Conservation (phyloP, 2,888 invertebrate genomes). For the Temnothorax rugatulus region DNA sequence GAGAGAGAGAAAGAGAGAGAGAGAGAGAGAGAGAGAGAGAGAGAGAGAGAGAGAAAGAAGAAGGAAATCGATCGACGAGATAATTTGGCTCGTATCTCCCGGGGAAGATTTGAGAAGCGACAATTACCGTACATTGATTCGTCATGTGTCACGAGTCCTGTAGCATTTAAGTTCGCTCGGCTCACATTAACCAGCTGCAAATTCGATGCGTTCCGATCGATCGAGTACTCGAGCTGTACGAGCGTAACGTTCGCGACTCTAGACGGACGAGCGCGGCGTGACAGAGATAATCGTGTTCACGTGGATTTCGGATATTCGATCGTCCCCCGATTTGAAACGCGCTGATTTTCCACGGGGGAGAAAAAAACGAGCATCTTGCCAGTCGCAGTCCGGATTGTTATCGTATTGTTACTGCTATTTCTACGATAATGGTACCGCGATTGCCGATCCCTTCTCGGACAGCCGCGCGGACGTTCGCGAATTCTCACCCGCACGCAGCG, state of each 20-base stretch:
- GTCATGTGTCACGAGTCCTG: constrained; percentile 13
- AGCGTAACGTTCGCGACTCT: neutral
- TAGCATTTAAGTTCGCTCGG: constrained; percentile 27
- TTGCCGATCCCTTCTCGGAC: constrained; percentile 35
- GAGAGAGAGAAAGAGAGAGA: neutral
- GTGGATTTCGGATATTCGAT: neutral
- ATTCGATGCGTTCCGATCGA: constrained; percentile 31
- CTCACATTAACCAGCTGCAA: neutral
- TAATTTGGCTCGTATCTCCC: constrained; percentile 5
- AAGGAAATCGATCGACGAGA: constrained; percentile 6
- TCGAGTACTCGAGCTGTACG: neutral
- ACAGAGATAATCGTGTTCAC: neutral
- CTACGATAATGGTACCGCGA: constrained; percentile 41
- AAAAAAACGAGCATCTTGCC: constrained; percentile 35
- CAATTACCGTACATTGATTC: constrained; percentile 8
- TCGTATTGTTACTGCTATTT: constrained; percentile 42
- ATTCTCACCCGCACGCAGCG: neutral
- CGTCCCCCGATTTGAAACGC: neutral
- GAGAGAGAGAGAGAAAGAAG: neutral
- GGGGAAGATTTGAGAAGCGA: neutral
- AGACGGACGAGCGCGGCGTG: constrained; percentile 18
- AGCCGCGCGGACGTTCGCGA: neutral
- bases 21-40: neutral
- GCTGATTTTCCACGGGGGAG: neutral
- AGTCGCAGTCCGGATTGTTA: constrained; percentile 44